Base-by-base conservation (phyloP, 2,113 vertebrate genomes). In the Pluvialis apricaria region DNA sequence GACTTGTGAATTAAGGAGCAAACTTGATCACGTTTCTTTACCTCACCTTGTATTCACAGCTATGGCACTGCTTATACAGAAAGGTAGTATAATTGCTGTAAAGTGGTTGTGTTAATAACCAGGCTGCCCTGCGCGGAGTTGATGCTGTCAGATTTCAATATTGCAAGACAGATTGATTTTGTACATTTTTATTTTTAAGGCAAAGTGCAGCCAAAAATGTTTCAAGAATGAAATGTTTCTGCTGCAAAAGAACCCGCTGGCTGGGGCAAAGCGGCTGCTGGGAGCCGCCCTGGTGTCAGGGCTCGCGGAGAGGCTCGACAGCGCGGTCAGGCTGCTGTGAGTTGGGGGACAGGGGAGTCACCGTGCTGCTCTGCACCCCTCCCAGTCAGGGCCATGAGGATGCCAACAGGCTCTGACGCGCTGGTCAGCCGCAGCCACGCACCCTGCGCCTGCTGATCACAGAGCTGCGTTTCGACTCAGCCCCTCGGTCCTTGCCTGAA, bases 141-240 rank as follows among this genome's bases (percentile, higher is more conserved):
- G 61, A 38, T 64, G 91, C 89, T 91, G 86, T 84, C 93, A 79
- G 47, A 58, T 91, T 94, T 87, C 78, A 83, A 61, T 87, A 89
- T 68, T 87, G 77, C 89, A 71, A 18, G 60, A 66, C 86, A 94
- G 83, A 86, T 75, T 79, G 80, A 86, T 82, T 96, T 92, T 96
- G 83, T 75, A 91, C 79, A 32, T 93, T 94, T 96, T 96, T 83
- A 88, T 90, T 95, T 96, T 96, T 77, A 86, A 95, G 72, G 54
- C 29, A 68, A 91, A 94, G 18, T 29, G 29, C 42, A 51, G 86
- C 95, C 86, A 89, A 91, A 86, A 92, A 83, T 73, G 40, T 64
- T 94, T 93, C 79, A 88, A n/a, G 75, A 94, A 86, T 76, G n/a
- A 85, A 88, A 38, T 15, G 52, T 36, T 82, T 76, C 61, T 94